phyloP scores from a whole-genome alignment of 2,113 vertebrate species.

The Phocoena sinus region DNA sequence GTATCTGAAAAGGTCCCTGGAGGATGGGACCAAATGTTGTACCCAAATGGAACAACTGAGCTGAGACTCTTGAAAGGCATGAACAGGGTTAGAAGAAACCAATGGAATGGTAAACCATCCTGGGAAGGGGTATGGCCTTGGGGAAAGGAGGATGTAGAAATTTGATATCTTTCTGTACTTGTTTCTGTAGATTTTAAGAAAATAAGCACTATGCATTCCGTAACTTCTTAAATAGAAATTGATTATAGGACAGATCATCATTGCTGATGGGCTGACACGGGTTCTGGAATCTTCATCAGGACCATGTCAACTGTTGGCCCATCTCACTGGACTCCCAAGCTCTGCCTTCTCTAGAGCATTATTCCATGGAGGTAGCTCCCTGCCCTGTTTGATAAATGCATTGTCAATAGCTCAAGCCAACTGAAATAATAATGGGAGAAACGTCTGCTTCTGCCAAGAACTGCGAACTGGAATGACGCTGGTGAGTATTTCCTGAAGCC shows the following conservation, averaged over 20 bases:
- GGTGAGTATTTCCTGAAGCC: conserved; percentile 66
- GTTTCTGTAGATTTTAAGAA: neutral
- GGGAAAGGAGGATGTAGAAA: neutral
- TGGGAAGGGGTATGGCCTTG: neutral
- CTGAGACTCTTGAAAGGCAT: neutral
- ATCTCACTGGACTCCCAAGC: neutral
- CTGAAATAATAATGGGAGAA: conserved; percentile 78
- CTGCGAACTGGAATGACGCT: conserved; percentile 52
- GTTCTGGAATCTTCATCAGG: neutral
- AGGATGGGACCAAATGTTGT: neutral
- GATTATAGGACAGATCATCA: neutral
- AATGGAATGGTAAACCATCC: neutral
- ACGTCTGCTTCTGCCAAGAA: conserved; percentile 73
- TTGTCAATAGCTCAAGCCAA: conserved; percentile 78
- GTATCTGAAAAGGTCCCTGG: neutral
- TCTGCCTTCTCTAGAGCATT: neutral
- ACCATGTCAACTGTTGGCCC: neutral
- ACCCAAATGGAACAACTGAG: neutral
- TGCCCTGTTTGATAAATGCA: conserved; percentile 75
- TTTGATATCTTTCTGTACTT: neutral
- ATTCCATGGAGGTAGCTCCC: conserved; percentile 13
- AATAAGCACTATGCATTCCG: neutral
- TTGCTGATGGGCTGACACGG: neutral
- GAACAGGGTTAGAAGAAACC: neutral
- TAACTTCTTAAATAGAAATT: neutral